A percentile compares a stretch with the other conserved stretches of the same genome.
These are phyloP conservation scores for Mionectes olivaceus DNA, from an alignment of 2,797 vertebrate species.

Conservation along the genomic window DNA sequence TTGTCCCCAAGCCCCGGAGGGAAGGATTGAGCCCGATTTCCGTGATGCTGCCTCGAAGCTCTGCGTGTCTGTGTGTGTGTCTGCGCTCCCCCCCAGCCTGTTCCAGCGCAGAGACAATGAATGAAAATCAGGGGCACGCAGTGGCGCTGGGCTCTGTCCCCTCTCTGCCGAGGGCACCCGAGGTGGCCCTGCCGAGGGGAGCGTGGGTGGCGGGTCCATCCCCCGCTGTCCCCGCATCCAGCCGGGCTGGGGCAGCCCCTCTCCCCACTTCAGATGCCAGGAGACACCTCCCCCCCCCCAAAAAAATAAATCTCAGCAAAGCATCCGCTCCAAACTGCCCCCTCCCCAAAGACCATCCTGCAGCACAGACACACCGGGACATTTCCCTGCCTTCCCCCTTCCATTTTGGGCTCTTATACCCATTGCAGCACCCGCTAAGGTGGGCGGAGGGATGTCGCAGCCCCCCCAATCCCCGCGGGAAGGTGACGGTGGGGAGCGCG, in stretches of 20 bases:
- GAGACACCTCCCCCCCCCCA: no score
- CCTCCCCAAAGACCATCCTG: background rate
- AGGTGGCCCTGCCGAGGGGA: background rate
- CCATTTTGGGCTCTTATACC: background rate
- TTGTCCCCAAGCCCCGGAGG: background rate
- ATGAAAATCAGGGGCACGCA: background rate
- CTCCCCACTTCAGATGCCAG: rapidly evolving
- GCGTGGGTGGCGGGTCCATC: background rate
- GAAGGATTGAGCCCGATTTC: background rate
- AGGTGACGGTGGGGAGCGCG: background rate
- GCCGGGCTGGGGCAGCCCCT: background rate
- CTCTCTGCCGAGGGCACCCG: background rate
- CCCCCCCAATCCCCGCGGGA: background rate
- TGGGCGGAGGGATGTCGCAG: background rate
- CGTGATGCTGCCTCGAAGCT: background rate
- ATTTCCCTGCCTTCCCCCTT: background rate
- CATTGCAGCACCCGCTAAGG: background rate
- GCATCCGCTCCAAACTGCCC: background rate
- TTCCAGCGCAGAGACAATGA: background rate
- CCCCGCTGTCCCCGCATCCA: rapidly evolving
- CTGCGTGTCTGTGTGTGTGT: background rate
- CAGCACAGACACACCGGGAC: background rate
- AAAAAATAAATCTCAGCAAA: background rate
- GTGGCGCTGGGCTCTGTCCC: background rate
- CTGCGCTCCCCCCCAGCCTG: background rate